Base-by-base conservation (phyloP, 1,140 invertebrate genomes). In the Drosophila erecta region DNA sequence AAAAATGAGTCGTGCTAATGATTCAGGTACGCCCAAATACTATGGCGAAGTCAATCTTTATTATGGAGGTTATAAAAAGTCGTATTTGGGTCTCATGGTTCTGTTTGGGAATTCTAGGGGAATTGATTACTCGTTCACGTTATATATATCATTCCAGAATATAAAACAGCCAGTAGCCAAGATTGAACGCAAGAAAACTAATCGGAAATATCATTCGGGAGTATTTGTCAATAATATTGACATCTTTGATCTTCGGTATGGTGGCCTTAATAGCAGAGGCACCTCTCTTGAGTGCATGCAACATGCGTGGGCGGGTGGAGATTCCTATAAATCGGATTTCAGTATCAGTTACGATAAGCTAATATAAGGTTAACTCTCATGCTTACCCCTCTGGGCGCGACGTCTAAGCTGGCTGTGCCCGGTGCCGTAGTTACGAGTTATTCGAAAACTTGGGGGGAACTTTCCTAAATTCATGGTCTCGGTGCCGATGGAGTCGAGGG, bases 211-310 rank as follows among this genome's bases (percentile, higher is more conserved):
- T 94, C 66, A 99, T 95, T 70, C 98, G 94, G 8, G 98, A 98
- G 91, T 98, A 98, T 89, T 98, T 98, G 93, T 99, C 98, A 83
- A 99, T 99, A 46, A 98, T 96, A 92, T 99, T 99, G 38, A 99
- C 98, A 92, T 99, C 98, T 89, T 98, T 97, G 77, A 99, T 98
- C 92, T 96, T 96, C 40, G 1, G 98, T 93, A 99, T 96, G 5
- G 96, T 97, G 7, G 95, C 94, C 84, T 95, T 96, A 46, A 97
- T 92, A 6, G 96, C 96, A 4, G 95, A 95, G 2, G 96, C 96
- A 20, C 96, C 96, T 78, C 94, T 95, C 55, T 95, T 94, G 20
- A 97, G 93, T 6, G 96, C 96, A 81, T 97, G 95, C 27, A 97
- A 93, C 80, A 97, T 94, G 93, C 96, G 95, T 15, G 95, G 95